Evolutionary conservation across 1,140 invertebrate genomes (phyloP), one percentile per base, ranked within the genome.

Genomic region (Drosophila tsacasi): DNA sequence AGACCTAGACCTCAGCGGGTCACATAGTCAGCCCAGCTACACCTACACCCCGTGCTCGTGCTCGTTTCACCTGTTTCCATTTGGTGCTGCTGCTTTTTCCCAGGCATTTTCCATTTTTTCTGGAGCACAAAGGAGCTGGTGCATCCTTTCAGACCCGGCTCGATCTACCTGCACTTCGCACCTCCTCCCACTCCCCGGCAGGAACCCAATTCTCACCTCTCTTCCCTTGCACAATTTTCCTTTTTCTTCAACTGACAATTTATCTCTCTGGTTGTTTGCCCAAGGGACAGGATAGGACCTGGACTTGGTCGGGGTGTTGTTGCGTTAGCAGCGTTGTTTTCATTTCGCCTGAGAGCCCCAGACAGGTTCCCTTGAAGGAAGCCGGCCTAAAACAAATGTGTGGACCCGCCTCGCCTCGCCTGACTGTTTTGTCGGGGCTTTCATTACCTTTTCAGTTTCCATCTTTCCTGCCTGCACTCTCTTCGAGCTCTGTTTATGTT

Each of bases 201-300:
- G 27, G 40, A 65, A 65, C 37, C 27, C 25, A 65, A 17, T 57
- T 63, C 58, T 62, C 60, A 54, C 63, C 75, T 79, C 61, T 59
- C 47, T 65, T 74, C 81, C 55, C 52, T 79, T 84, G 85, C 85
- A 89, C 85, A 90, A 90, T 85, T 90, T 90, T 75, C 76, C 66
- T 63, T 81, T 57, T 81, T 77, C 64, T 65, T 84, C 77, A 87
- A 87, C 85, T 90, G 79, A 90, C 86, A 90, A 91, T 90, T 90
- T 90, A 90, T 89, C 85, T 89, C 74, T 63, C 74, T 63, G 64
- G 52, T 17, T 80, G 78, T 80, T 80, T 80, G 76, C 46, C 59
- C 58, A 80, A 40, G 59, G 62, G 40, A 69, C 37, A 25, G 37
- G 61, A 50, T 40, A 25, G 46, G 52, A 50, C 21, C 50, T 61